Conservation (phyloP, 2,113 vertebrate genomes). For the Ursus arctos region DNA sequence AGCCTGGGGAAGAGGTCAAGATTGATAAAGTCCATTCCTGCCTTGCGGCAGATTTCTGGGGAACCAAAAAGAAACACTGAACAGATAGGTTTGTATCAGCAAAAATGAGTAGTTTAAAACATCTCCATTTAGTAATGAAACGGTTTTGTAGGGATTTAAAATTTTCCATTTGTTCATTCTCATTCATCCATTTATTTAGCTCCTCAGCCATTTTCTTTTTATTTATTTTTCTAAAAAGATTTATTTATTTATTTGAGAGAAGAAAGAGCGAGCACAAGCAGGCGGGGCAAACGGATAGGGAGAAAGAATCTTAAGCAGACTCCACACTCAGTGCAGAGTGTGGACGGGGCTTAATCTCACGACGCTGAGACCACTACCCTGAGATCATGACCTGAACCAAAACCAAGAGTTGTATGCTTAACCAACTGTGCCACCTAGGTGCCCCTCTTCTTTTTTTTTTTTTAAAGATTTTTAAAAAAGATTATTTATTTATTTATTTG, state of each 20-base stretch:
- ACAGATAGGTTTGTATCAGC: background rate
- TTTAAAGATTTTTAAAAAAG: background rate
- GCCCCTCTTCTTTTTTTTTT: background rate
- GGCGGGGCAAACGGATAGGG: background rate
- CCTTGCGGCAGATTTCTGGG: background rate
- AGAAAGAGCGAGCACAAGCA: background rate
- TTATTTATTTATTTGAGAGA: background rate
- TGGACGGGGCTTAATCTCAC: background rate
- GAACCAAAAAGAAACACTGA: background rate
- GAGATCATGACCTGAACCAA: background rate
- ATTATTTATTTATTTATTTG: too few relatives aligned
- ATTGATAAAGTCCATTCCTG: background rate
- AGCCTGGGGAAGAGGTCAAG: background rate
- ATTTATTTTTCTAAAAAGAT: background rate
- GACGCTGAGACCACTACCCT: background rate
- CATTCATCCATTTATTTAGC: background rate
- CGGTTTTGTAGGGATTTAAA: background rate
- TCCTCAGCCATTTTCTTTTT: background rate
- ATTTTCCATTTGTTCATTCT: background rate
- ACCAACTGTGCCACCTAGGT: background rate
- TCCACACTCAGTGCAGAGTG: background rate
- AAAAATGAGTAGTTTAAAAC: conserved; percentile 23
- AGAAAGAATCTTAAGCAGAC: background rate
- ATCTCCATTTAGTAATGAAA: background rate
- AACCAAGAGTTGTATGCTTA: background rate